These are phyloP conservation scores for Chalcosyrphus nemorum DNA, from an alignment of 2,888 invertebrate species.

Conservation along the genomic window DNA sequence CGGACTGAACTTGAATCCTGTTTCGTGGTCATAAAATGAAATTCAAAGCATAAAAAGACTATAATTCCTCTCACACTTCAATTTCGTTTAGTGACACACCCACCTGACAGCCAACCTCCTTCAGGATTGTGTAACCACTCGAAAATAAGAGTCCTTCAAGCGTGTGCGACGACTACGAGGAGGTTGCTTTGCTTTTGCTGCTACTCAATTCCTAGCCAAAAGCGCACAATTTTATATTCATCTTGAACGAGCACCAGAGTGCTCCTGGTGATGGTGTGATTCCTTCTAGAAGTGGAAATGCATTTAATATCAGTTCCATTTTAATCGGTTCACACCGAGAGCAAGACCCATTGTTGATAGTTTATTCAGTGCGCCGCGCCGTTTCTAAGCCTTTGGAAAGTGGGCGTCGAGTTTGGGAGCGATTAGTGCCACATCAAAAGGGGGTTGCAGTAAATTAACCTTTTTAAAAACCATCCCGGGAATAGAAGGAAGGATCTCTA, in stretches of 20 bases:
- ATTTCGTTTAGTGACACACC: constrained; percentile 28
- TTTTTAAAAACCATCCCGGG: constrained; percentile 10
- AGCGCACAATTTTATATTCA: constrained; percentile 14
- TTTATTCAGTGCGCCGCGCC: constrained; percentile 45
- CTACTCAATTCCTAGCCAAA: constrained; percentile 52
- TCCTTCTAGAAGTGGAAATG: constrained; percentile 44
- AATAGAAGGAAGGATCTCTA: constrained; percentile 11
- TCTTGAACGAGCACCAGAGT: constrained; percentile 27
- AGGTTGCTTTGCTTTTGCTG: too few species aligned
- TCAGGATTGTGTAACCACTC: constrained; percentile 53
- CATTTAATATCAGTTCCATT: constrained; percentile 52
- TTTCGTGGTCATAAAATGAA: constrained; percentile 54
- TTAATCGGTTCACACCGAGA: constrained; percentile 21
- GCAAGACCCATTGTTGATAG: constrained; percentile 35
- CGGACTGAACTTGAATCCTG: constrained; percentile 50
- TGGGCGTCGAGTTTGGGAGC: constrained; percentile 1
- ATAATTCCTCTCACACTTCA: constrained; percentile 35
- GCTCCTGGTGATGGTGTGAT: background rate
- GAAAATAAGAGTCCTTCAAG: constrained; percentile 41
- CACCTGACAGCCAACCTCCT: background rate
- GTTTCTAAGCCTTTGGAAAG: constrained; percentile 30
- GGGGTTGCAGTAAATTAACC: constrained; percentile 37
- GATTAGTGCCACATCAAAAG: constrained; percentile 50
- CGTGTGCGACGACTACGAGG: constrained; percentile 56
- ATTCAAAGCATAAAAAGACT: constrained; percentile 57